Percentiles rank a stretch among this genome's conserved stretches.
Evolutionary conservation across 2,888 invertebrate genomes (phyloP).

Genomic region (Diarsia rubi): DNA sequence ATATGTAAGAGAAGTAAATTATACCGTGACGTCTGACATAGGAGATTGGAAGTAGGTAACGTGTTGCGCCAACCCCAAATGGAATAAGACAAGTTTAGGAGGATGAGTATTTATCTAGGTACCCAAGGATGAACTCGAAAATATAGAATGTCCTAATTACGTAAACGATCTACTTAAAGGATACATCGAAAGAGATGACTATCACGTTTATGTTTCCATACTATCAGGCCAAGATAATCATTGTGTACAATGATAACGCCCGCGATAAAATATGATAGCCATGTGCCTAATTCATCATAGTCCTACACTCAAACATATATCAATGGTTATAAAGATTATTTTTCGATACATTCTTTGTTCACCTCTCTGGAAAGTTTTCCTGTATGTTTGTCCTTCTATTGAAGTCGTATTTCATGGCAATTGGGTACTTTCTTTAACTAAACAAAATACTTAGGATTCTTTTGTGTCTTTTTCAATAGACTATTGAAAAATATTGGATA

Average conservation of each 20-base stretch:
- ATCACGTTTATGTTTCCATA: slow-evolving; percentile 20
- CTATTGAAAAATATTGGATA: no score
- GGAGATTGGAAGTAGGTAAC: no score
- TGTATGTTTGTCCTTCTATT: background rate
- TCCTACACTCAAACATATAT: slow-evolving; percentile 31
- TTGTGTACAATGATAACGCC: slow-evolving; percentile 37
- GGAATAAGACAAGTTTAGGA: no score
- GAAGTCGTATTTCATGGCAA: background rate
- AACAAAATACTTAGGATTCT: no score
- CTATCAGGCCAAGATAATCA: slow-evolving; percentile 37
- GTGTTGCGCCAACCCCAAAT: no score
- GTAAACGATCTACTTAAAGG: background rate
- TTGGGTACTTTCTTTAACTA: no score
- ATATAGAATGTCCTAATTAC: slow-evolving; percentile 21
- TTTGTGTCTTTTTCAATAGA: no score
- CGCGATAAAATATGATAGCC: slow-evolving; percentile 34
- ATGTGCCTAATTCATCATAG: slow-evolving; percentile 44
- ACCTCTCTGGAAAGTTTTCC: background rate
- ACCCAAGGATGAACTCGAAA: background rate
- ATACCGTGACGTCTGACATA: no score
- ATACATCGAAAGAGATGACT: slow-evolving; percentile 31
- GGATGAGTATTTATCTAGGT: no score
- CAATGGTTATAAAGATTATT: slow-evolving; percentile 35
- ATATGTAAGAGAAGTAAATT: no score
- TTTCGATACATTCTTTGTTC: slow-evolving; percentile 2